Percentiles rank a stretch among this genome's conserved stretches.
phyloP scores from a whole-genome alignment of 2,113 vertebrate genomes.

The Lucifuga dentata region DNA sequence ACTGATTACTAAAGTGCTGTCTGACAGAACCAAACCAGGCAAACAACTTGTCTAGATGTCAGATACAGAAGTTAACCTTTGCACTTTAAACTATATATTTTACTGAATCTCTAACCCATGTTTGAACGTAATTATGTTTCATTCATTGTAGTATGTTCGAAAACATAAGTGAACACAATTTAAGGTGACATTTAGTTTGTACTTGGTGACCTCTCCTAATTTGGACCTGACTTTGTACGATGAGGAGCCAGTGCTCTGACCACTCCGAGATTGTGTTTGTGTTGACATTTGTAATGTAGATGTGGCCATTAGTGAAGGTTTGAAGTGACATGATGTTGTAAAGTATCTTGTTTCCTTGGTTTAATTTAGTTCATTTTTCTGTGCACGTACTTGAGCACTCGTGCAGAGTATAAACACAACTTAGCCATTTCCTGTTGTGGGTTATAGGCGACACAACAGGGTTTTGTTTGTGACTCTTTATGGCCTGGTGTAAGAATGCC shows the following conservation, averaged over 20 bases:
- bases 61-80: background rate
- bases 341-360: constrained; percentile 1
- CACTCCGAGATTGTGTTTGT: constrained; percentile 27
- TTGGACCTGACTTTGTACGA: constrained; percentile 12
- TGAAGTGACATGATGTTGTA: constrained; percentile 5
- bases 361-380: constrained; percentile 21
- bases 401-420: constrained; percentile 19
- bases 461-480: constrained; percentile 72
- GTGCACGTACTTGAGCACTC: background rate
- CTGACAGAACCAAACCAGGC: too few relatives aligned
- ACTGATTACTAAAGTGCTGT: too few relatives aligned
- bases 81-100: too few relatives aligned
- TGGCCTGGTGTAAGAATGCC: constrained; percentile 36
- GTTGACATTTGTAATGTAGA: constrained; percentile 32
- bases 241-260: constrained; percentile 6
- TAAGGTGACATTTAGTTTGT: background rate
- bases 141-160: background rate
- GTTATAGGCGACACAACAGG: constrained; percentile 35
- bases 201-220: background rate
- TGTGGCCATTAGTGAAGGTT: background rate
- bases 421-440: background rate
- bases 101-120: too few relatives aligned
- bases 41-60: background rate
- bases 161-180: background rate
- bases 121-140: background rate